phyloP scores from a whole-genome alignment of 2,888 invertebrate species.

The Lasius platythorax region DNA sequence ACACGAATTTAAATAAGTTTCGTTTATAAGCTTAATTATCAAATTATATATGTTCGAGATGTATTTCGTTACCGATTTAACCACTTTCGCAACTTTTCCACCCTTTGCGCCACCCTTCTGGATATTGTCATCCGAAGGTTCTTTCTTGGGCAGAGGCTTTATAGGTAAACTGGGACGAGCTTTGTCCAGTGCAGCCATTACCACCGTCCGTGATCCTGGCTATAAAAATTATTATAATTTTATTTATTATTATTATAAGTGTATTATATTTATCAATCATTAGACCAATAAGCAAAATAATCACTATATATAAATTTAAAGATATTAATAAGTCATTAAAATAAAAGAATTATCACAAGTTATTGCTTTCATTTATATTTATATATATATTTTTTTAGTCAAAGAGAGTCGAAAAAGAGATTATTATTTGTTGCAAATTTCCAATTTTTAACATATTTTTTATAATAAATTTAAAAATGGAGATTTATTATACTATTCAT shows the following conservation, averaged over 20 bases:
- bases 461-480: too few species aligned
- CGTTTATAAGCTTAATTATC: not conserved
- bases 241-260: not conserved
- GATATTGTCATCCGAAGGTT: constrained; percentile 87
- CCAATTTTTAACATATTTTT: too few species aligned
- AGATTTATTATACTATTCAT: too few species aligned
- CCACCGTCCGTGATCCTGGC: constrained; percentile 92
- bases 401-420: too few species aligned
- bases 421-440: too few species aligned
- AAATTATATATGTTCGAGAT: constrained; percentile 80
- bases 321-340: too few species aligned
- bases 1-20: not conserved
- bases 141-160: constrained; percentile 90
- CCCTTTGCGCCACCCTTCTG: constrained; percentile 87
- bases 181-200: constrained; percentile 94
- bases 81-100: constrained; percentile 81
- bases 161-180: constrained; percentile 94
- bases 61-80: constrained; percentile 85
- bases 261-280: not conserved
- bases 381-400: too few species aligned
- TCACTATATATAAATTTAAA: not conserved
- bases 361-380: not conserved
- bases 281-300: not conserved
- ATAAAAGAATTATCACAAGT: not conserved
- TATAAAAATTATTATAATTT: constrained; percentile 77